These are phyloP conservation scores for Amiota communis DNA, from an alignment of 2,888 invertebrate genomes.

Conservation along the genomic window DNA sequence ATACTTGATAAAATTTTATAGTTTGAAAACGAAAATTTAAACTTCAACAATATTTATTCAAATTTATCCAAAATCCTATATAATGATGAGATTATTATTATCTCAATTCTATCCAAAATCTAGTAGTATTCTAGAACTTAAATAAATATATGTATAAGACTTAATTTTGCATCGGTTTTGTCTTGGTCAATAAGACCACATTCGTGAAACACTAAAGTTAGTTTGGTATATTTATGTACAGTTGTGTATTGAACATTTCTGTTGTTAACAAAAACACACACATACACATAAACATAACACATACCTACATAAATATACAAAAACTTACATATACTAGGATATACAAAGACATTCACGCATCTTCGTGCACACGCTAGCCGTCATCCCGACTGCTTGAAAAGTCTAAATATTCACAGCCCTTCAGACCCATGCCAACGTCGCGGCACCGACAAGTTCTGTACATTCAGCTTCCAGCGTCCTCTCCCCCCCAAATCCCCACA, in stretches of 20 bases:
- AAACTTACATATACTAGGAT: constrained; percentile 42
- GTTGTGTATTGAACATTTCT: constrained; percentile 9
- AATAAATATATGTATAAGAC: background rate
- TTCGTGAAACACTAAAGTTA: constrained; percentile 19
- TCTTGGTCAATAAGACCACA: constrained; percentile 41
- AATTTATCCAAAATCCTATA: background rate
- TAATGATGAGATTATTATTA: background rate
- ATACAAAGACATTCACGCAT: constrained; percentile 12
- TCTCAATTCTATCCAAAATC: background rate
- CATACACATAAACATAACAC: constrained; percentile 38
- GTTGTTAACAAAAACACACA: constrained; percentile 35
- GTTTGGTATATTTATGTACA: constrained; percentile 23
- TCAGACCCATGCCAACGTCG: constrained; percentile 5
- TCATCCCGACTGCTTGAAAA: constrained; percentile 18
- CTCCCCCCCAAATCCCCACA: background rate
- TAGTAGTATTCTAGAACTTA: background rate
- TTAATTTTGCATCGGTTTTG: constrained; percentile 21
- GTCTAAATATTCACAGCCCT: constrained; percentile 17
- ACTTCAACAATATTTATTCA: background rate
- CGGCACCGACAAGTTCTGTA: constrained; percentile 10
- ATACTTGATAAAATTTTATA: background rate
- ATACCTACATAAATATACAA: constrained; percentile 25
- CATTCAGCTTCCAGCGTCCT: constrained; percentile 4
- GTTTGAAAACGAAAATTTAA: background rate
- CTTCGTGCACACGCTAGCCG: constrained; percentile 16